Percentiles rank a stretch among this genome's conserved stretches.
Conservation (phyloP, 2,113 vertebrate genomes). For the Anarhynchus alexandrinus region DNA sequence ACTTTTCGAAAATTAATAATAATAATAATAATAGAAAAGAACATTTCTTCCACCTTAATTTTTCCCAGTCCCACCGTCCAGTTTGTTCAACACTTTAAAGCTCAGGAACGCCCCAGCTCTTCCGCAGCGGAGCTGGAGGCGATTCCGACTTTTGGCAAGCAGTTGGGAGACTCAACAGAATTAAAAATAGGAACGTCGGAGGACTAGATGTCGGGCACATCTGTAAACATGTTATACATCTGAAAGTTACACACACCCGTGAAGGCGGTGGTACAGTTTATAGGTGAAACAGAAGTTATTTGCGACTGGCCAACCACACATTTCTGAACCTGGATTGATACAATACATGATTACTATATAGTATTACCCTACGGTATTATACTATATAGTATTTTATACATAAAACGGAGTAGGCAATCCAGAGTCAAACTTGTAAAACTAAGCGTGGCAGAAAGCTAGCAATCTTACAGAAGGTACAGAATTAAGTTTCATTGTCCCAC, state of each 20-base stretch:
- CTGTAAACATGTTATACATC: constrained; percentile 79
- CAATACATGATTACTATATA: constrained; percentile 57
- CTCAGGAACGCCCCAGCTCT: constrained; percentile 67
- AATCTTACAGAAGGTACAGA: constrained; percentile 59
- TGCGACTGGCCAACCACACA: constrained; percentile 74
- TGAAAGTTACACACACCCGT: constrained; percentile 70
- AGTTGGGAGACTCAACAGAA: constrained; percentile 74
- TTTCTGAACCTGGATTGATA: constrained; percentile 76
- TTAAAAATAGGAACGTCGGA: constrained; percentile 53
- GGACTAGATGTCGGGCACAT: constrained; percentile 71
- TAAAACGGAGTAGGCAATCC: constrained; percentile 74
- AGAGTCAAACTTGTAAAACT: constrained; percentile 64
- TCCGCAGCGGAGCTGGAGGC: constrained; percentile 39
- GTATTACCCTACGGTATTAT: background rate
- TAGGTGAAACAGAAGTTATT: constrained; percentile 72
- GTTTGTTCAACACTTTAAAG: constrained; percentile 81
- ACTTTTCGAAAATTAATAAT: background rate
- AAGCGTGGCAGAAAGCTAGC: constrained; percentile 67
- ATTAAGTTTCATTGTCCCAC: constrained; percentile 53
- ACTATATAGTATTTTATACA: constrained; percentile 71
- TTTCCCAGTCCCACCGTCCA: constrained; percentile 67
- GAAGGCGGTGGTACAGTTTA: constrained; percentile 74
- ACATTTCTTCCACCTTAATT: constrained; percentile 38
- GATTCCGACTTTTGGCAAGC: constrained; percentile 77
- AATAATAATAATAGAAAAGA: background rate